Percentiles rank a stretch among this genome's conserved stretches.
These are phyloP conservation scores for Stenolophus ochropezus DNA, from an alignment of 2,888 invertebrate species.

Conservation along the genomic window DNA sequence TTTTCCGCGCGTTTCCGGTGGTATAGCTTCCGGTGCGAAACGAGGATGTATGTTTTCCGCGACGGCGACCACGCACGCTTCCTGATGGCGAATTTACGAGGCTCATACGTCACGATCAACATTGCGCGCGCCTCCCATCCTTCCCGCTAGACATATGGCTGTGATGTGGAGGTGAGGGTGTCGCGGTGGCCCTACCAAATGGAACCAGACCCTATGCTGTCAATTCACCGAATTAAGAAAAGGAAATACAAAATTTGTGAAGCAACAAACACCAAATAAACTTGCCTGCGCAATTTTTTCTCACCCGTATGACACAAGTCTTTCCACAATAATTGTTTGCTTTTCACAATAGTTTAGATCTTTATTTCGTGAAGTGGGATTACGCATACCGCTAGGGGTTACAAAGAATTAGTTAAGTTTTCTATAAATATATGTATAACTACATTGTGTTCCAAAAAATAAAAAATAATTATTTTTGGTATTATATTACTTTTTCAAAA, in stretches of 20 bases:
- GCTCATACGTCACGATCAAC: constrained; percentile 53
- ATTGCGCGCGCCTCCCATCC: constrained; percentile 33
- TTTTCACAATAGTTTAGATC: no score
- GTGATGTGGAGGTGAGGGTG: background rate
- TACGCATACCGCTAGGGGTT: no score
- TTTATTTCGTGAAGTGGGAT: no score
- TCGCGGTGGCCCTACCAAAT: background rate
- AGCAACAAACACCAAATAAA: background rate
- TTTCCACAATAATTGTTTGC: no score
- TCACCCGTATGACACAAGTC: no score
- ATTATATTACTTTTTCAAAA: no score
- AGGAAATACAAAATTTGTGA: background rate
- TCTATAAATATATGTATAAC: no score
- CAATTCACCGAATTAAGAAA: background rate
- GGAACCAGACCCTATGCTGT: background rate
- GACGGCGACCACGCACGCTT: constrained; percentile 43
- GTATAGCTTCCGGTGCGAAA: constrained; percentile 40
- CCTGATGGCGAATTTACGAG: constrained; percentile 56
- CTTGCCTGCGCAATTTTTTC: no score
- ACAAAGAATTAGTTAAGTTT: no score
- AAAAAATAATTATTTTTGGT: no score
- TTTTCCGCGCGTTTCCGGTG: constrained; percentile 40
- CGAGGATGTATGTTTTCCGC: constrained; percentile 51
- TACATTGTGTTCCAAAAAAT: no score
- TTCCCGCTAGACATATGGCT: constrained; percentile 34